Conservation (phyloP, 1,140 invertebrate species). For the Dendrolimus kikuchii region DNA sequence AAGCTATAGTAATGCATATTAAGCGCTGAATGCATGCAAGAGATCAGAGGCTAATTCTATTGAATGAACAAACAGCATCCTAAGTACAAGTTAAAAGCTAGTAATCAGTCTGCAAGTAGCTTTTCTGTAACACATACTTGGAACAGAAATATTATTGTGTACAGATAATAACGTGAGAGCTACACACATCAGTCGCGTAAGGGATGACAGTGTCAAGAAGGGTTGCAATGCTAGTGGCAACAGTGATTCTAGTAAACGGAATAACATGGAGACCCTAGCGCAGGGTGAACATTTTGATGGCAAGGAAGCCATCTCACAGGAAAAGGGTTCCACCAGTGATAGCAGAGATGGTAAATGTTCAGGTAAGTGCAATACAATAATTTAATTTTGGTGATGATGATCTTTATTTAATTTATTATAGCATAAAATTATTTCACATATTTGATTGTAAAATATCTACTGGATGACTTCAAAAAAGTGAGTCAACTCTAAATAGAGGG, state of each 20-base stretch:
- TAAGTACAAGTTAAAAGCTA: too few relatives aligned
- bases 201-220: conserved; percentile 67
- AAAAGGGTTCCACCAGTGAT: conserved; percentile 47
- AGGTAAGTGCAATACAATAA: not conserved
- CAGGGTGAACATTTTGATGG: conserved; percentile 57
- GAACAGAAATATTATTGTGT: conserved; percentile 12
- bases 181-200: conserved; percentile 47
- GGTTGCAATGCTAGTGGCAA: conserved; percentile 51
- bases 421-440: too few relatives aligned
- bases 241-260: conserved; percentile 44
- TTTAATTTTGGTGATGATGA: not conserved
- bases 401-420: too few relatives aligned
- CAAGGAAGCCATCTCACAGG: conserved; percentile 50
- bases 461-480: too few relatives aligned
- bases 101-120: too few relatives aligned
- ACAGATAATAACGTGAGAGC: conserved; percentile 52
- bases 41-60: too few relatives aligned
- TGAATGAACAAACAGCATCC: too few relatives aligned
- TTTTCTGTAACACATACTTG: not conserved
- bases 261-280: conserved; percentile 63
- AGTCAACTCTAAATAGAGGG: too few relatives aligned
- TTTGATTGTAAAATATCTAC: too few relatives aligned
- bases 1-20: too few relatives aligned
- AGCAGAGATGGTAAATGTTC: conserved; percentile 49
- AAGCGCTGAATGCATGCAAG: too few relatives aligned